Percentiles rank a stretch among this genome's conserved stretches.
These are phyloP conservation scores for Dryobotodes eremita DNA, from an alignment of 2,888 invertebrate genomes.

Conservation along the genomic window DNA sequence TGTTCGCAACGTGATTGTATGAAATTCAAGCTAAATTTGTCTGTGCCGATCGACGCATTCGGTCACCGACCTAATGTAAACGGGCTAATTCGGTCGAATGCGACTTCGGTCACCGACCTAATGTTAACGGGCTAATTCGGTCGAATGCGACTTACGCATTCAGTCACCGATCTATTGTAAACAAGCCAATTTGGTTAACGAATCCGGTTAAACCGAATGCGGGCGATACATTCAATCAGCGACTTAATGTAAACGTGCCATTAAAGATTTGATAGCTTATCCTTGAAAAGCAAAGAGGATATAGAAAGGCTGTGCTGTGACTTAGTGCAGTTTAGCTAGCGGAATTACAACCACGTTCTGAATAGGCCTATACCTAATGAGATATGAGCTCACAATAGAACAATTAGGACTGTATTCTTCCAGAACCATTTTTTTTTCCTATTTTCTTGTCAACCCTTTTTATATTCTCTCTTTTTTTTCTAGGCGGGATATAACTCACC, in stretches of 20 bases:
- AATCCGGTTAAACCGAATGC: not conserved
- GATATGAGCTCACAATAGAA: not conserved
- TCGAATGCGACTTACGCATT: no score
- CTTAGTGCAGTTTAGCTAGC: not conserved
- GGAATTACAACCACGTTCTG: no score
- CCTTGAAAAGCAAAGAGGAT: not conserved
- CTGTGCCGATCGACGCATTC: not conserved
- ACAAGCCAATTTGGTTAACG: not conserved
- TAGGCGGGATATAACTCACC: constrained; percentile 78
- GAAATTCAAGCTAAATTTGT: no score
- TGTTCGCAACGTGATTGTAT: no score
- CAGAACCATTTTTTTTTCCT: not conserved
- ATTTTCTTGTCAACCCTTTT: not conserved
- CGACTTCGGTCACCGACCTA: not conserved
- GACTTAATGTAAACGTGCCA: not conserved
- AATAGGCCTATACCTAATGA: not conserved
- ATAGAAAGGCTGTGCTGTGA: not conserved
- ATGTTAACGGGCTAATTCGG: not conserved
- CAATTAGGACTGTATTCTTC: not conserved
- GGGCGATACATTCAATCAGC: not conserved
- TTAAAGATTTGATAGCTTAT: not conserved
- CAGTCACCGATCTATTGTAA: no score
- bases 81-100: not conserved
- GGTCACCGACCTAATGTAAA: not conserved
- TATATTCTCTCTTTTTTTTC: constrained; percentile 41